These are phyloP conservation scores for Whitmania pigra DNA, from an alignment of 1,140 invertebrate genomes.

Conservation along the genomic window DNA sequence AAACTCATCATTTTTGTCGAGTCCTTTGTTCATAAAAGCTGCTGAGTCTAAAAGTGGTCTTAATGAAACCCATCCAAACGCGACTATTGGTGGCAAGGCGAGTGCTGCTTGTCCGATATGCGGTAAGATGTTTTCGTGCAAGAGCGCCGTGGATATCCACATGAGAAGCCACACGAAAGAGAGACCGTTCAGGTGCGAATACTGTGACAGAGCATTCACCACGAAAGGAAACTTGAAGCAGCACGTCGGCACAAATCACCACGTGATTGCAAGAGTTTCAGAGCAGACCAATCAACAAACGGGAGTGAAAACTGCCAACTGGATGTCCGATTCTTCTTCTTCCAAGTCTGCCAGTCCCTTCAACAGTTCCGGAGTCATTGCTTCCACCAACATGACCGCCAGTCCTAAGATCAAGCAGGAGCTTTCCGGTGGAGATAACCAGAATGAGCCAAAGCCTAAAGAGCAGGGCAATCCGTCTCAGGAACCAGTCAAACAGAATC, in stretches of 20 bases:
- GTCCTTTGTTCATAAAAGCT: no score
- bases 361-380: no score
- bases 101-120: slow-evolving; percentile 79
- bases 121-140: slow-evolving; percentile 95
- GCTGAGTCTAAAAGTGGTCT: no score
- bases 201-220: slow-evolving; percentile 93
- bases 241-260: slow-evolving; percentile 81
- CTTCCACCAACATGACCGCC: background rate
- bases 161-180: slow-evolving; percentile 95
- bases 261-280: slow-evolving; percentile 36
- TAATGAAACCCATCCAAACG: background rate
- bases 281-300: background rate
- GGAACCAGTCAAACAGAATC: slow-evolving; percentile 6
- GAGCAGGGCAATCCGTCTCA: background rate
- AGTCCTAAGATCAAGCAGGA: background rate
- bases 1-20: no score
- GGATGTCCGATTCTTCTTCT: background rate
- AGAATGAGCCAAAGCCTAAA: background rate
- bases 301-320: background rate
- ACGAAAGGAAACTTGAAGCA: slow-evolving; percentile 95
- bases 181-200: slow-evolving; percentile 90
- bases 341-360: background rate
- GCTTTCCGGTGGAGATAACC: background rate
- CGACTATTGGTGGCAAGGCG: background rate
- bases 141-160: slow-evolving; percentile 92